Conservation (phyloP, 1,140 invertebrate genomes). For the Diuraphis noxia region DNA sequence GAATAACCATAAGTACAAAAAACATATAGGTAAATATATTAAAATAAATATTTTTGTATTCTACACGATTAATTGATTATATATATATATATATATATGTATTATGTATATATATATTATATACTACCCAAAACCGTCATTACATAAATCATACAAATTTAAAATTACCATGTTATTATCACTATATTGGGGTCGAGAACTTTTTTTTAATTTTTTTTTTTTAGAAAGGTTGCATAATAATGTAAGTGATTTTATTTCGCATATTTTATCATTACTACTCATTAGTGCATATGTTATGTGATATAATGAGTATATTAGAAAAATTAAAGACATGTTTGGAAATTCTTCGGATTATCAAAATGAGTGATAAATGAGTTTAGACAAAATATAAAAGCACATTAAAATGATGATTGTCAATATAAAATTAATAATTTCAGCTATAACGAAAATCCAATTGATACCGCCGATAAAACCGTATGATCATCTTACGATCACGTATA, state of each 20-base stretch:
- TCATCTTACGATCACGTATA: too few relatives aligned
- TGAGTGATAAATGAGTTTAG: neutral
- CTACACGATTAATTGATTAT: neutral
- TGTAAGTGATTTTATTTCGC: neutral
- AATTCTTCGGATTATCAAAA: neutral
- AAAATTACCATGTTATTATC: neutral
- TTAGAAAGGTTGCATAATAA: neutral
- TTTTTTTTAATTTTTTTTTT: neutral
- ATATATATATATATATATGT: neutral
- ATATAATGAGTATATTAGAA: neutral
- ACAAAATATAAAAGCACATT: neutral
- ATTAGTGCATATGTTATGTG: too few relatives aligned
- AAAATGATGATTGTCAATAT: neutral
- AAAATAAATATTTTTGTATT: neutral
- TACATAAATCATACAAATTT: neutral
- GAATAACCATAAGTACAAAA: neutral
- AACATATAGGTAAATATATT: too few relatives aligned
- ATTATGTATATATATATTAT: neutral
- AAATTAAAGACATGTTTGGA: neutral
- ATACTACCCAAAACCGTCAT: neutral
- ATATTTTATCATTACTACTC: neutral
- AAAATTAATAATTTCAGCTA: neutral
- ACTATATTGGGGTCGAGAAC: neutral
- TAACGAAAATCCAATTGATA: neutral
- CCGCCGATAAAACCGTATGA: neutral